Percentiles rank a stretch among this genome's conserved stretches.
These are phyloP conservation scores for Esox niger DNA, from an alignment of 2,113 vertebrate species.

Conservation along the genomic window DNA sequence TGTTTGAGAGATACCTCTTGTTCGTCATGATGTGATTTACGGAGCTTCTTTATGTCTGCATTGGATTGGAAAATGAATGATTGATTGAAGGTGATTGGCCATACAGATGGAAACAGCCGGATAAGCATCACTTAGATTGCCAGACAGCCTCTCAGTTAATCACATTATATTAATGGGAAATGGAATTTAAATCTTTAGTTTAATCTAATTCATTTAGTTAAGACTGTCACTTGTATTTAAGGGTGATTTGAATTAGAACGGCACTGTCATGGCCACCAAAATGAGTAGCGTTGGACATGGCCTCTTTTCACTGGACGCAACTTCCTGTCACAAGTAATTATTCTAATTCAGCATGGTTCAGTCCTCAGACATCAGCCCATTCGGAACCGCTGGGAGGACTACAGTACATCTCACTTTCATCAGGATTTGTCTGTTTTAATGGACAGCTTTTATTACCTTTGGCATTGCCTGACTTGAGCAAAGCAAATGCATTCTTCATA, in stretches of 20 bases:
- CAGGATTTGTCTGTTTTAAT: slow-evolving; percentile 69
- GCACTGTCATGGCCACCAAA: slow-evolving; percentile 65
- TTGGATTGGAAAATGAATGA: too few relatives aligned
- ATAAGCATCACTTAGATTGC: slow-evolving; percentile 9
- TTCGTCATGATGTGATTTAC: too few relatives aligned
- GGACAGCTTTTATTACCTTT: slow-evolving; percentile 59
- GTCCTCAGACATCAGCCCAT: too few relatives aligned
- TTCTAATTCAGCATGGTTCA: slow-evolving; percentile 56
- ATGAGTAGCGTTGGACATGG: slow-evolving; percentile 61
- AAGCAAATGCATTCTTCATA: slow-evolving; percentile 59
- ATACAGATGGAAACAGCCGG: too few relatives aligned
- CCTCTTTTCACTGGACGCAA: slow-evolving; percentile 68
- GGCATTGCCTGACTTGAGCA: slow-evolving; percentile 59
- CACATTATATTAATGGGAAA: slow-evolving; percentile 31
- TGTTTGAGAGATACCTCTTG: too few relatives aligned
- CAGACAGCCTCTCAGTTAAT: slow-evolving; percentile 46
- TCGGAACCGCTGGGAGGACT: slow-evolving; percentile 34
- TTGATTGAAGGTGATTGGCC: too few relatives aligned
- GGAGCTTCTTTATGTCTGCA: too few relatives aligned
- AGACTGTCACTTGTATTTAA: slow-evolving; percentile 69
- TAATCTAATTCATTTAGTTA: slow-evolving; percentile 67
- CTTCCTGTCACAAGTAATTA: slow-evolving; percentile 68
- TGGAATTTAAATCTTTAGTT: slow-evolving; percentile 58
- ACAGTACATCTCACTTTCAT: slow-evolving; percentile 64
- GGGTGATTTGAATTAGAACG: slow-evolving; percentile 68